These are phyloP conservation scores for Cremastinae sp. DNA, from an alignment of 2,888 invertebrate species.

Conservation along the genomic window DNA sequence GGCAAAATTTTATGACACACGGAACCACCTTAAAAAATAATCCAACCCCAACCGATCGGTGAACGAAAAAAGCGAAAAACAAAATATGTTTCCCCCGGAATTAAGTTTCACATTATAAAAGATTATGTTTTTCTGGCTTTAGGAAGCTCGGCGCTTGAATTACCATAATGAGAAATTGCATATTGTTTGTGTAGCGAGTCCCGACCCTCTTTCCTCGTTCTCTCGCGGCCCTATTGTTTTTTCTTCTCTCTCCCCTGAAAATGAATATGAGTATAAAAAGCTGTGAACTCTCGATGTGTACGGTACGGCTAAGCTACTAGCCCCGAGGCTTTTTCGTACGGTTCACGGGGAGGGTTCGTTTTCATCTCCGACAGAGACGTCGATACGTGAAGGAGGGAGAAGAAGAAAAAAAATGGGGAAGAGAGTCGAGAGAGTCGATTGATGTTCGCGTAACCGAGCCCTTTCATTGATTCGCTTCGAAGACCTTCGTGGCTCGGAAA, in stretches of 20 bases:
- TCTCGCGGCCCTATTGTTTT: constrained; percentile 8
- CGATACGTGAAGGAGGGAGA: constrained; percentile 46
- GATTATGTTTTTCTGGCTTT: not conserved
- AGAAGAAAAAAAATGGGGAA: constrained; percentile 27
- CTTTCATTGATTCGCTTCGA: constrained; percentile 64
- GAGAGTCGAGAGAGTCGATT: constrained; percentile 59
- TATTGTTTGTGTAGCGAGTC: constrained; percentile 1
- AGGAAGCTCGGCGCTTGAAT: not conserved
- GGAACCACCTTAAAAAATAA: too few relatives aligned
- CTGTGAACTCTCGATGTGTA: too few relatives aligned
- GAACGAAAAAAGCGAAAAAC: too few relatives aligned
- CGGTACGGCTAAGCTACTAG: too few relatives aligned
- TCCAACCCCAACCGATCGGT: too few relatives aligned
- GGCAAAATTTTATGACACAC: too few relatives aligned
- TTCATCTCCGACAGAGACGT: constrained; percentile 52
- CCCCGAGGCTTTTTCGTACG: too few relatives aligned
- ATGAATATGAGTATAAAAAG: too few relatives aligned
- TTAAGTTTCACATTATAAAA: too few relatives aligned
- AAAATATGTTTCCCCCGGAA: too few relatives aligned
- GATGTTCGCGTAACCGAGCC: constrained; percentile 63
- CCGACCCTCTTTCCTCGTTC: not conserved
- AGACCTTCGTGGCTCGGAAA: constrained; percentile 57
- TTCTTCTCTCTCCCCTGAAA: not conserved
- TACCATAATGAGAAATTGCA: constrained; percentile 28
- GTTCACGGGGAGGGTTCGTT: constrained; percentile 64